Conservation (phyloP, 2,888 invertebrate genomes). For the Phyto melanocephala region DNA sequence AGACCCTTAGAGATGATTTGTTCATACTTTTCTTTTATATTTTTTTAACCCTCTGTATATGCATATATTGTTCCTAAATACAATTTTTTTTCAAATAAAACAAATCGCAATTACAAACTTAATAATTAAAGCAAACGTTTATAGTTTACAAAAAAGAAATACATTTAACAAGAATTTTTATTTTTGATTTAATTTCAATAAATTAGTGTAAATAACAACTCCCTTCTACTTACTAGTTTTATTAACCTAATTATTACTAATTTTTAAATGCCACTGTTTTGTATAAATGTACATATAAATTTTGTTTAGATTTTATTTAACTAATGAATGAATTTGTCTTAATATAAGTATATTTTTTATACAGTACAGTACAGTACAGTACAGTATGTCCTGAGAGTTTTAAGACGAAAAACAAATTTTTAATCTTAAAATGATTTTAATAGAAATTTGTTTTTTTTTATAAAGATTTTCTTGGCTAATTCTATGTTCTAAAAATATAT, state of each 20-base stretch:
- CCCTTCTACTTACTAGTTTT: not conserved
- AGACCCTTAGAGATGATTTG: conserved; percentile 80
- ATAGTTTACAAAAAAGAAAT: not conserved
- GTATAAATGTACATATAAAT: not conserved
- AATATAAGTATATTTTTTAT: not conserved
- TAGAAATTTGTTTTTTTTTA: too few relatives aligned
- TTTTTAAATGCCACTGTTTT: conserved; percentile 21
- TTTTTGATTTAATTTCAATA: not conserved
- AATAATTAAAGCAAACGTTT: conserved; percentile 13
- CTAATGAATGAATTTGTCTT: conserved; percentile 30
- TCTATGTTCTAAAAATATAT: too few relatives aligned
- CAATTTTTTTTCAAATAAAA: conserved; percentile 2
- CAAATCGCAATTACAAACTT: conserved; percentile 10
- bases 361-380: not conserved
- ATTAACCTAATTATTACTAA: not conserved
- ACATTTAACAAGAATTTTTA: conserved; percentile 10
- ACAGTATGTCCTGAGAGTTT: conserved; percentile 12
- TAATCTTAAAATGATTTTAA: too few relatives aligned
- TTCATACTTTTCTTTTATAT: conserved; percentile 29
- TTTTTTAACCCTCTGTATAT: conserved; percentile 44
- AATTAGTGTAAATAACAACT: conserved; percentile 50
- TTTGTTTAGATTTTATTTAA: conserved; percentile 15
- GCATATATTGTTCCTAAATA: conserved; percentile 46
- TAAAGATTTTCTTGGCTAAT: too few relatives aligned
- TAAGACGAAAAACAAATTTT: too few relatives aligned